Percentiles rank a stretch among this genome's conserved stretches.
Conservation (phyloP, 2,113 vertebrate genomes). For the Lynx canadensis region DNA sequence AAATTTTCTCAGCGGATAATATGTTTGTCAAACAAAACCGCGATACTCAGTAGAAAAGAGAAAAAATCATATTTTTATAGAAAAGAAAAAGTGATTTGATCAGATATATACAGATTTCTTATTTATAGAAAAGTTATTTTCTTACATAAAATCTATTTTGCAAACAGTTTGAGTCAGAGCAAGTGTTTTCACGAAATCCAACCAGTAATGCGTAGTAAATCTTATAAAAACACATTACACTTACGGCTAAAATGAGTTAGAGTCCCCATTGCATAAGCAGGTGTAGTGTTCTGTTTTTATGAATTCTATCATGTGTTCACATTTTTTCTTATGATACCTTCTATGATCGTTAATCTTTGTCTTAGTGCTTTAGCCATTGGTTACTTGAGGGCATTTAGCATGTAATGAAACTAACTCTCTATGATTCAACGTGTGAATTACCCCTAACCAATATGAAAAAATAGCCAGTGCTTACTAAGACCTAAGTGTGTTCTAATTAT, state of each 20-base stretch:
- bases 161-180: not conserved
- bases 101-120: not conserved
- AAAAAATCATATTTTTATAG: not conserved
- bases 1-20: not conserved
- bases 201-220: not conserved
- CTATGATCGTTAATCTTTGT: not conserved
- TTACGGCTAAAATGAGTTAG: not conserved
- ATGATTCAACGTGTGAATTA: not conserved
- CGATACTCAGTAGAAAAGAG: not conserved
- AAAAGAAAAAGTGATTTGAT: slow-evolving; percentile 11
- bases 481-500: not conserved
- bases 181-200: not conserved
- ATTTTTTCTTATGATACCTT: not conserved
- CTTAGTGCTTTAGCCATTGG: not conserved
- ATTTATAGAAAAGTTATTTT: slow-evolving; percentile 7
- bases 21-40: not conserved
- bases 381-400: not conserved
- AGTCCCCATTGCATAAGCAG: not conserved
- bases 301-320: not conserved
- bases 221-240: not conserved
- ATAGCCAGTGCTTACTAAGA: not conserved
- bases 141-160: slow-evolving; percentile 7
- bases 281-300: not conserved
- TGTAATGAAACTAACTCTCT: not conserved
- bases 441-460: not conserved